Conservation (phyloP, 2,113 vertebrate genomes). For the Dicaeum eximium region DNA sequence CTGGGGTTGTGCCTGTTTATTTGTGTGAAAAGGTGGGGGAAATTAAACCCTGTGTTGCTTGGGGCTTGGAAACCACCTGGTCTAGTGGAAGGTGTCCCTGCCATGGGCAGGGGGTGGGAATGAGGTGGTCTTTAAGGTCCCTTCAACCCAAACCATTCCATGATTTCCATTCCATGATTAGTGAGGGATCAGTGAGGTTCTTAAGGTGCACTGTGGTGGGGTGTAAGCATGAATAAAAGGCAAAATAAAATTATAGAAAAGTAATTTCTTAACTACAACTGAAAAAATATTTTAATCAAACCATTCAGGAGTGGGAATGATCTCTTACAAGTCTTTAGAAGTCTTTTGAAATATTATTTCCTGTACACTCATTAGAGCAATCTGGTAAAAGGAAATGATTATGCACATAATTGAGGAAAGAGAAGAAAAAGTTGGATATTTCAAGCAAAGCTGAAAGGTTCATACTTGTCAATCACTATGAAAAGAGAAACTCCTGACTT, state of each 20-base stretch:
- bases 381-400: background rate
- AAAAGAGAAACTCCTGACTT: background rate
- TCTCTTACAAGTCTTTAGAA: background rate
- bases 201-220: rapidly evolving
- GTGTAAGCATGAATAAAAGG: background rate
- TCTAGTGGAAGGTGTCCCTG: background rate
- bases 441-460: background rate
- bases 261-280: background rate
- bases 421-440: background rate
- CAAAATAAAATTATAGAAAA: background rate
- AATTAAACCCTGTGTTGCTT: background rate
- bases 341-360: slow-evolving; percentile 5
- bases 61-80: background rate
- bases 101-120: background rate
- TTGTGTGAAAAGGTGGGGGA: background rate
- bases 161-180: background rate
- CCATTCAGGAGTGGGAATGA: background rate
- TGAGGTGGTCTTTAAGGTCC: background rate
- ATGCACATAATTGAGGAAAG: background rate
- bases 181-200: background rate
- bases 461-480: background rate
- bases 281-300: background rate
- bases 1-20: background rate
- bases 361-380: background rate
- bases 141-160: background rate